Base-by-base conservation (phyloP, 2,888 invertebrate species). In the Cryptus viduatorius region DNA sequence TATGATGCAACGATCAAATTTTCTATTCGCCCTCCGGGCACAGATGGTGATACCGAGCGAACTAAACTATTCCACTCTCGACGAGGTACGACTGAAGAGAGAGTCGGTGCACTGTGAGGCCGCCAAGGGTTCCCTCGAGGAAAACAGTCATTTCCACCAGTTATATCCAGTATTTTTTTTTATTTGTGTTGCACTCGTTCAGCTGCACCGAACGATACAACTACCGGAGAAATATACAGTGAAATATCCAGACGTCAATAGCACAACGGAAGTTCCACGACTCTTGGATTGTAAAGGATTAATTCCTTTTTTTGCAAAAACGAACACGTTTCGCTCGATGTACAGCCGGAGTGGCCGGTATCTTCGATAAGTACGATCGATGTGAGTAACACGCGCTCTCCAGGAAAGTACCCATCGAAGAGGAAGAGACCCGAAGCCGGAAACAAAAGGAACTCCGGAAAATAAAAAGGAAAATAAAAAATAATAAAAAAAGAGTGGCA, bases 1-100 rank as follows among this genome's bases (percentile, higher is more conserved):
- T 29, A 19, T 24, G 53, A 44, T n/a, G 53, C 31, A n/a, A 14
- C 31, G 67, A 77, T 56, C 29, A 56, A 53, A 56, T 68, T 76
- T 67, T 77, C 37, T 67, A 67, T 31, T 53, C n/a, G 16, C 16
- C 31, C 4, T 67, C 48, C 24, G 44, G 53, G n/a, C 14, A 12
- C 14, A 44, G 29, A 77, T 56, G 24, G 56, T 44, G 1, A 16
- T 50, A 14, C 19, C 37, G 7, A 24, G 12, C 53, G 50, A 44
- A 65, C 16, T 50, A 12, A 76, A 48, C 2, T 42, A 50, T 53
- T 65, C 53, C 56, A 16, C 42, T 77, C 44, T 67, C 19, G 29
- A 3, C 16, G 44, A 16, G 4, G 59, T 16, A 19, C 29, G 7
- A 59, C 24, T 12, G 2, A 31, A 10, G 29, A 72, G 37, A 24